Evolutionary conservation across 2,888 invertebrate genomes (phyloP).

Genomic region (Nomada goodeniana): DNA sequence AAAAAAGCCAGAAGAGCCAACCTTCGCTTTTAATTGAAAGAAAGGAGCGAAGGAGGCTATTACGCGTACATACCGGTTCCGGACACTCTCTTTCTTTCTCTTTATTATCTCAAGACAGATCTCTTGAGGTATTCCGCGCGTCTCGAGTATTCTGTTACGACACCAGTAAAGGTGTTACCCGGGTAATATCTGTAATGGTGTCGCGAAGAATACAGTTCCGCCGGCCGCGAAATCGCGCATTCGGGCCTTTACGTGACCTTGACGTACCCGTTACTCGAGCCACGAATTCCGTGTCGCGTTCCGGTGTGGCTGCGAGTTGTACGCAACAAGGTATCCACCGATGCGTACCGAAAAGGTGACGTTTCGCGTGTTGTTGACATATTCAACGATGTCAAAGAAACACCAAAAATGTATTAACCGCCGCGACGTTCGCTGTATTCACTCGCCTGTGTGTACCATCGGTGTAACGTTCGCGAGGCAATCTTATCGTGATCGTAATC

Average conservation of each 20-base stretch:
- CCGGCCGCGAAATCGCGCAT: conserved; percentile 48
- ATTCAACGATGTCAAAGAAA: conserved; percentile 31
- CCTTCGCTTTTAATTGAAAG: conserved; percentile 64
- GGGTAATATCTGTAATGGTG: conserved; percentile 62
- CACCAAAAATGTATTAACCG: conserved; percentile 15
- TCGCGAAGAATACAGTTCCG: conserved; percentile 45
- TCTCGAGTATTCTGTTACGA: conserved; percentile 44
- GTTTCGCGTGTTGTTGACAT: conserved; percentile 40
- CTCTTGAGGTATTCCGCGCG: conserved; percentile 45
- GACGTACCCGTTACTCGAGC: conserved; percentile 57
- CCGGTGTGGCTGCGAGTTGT: conserved; percentile 57
- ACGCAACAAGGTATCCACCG: conserved; percentile 54
- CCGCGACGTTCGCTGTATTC: conserved; percentile 34
- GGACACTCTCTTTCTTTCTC: conserved; percentile 61
- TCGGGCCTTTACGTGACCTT: conserved; percentile 55
- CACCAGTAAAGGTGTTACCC: conserved; percentile 49
- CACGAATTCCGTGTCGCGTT: conserved; percentile 54
- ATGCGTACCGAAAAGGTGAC: conserved; percentile 51
- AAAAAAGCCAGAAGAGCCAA: conserved; percentile 58
- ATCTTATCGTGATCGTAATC: conserved; percentile 51
- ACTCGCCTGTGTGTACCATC: conserved; percentile 37
- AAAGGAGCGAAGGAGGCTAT: conserved; percentile 61
- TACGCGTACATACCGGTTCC: conserved; percentile 58
- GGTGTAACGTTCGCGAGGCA: conserved; percentile 30
- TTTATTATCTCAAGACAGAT: conserved; percentile 42